These are phyloP conservation scores for Folsomia candida DNA, from an alignment of 2,888 invertebrate species.

Conservation along the genomic window DNA sequence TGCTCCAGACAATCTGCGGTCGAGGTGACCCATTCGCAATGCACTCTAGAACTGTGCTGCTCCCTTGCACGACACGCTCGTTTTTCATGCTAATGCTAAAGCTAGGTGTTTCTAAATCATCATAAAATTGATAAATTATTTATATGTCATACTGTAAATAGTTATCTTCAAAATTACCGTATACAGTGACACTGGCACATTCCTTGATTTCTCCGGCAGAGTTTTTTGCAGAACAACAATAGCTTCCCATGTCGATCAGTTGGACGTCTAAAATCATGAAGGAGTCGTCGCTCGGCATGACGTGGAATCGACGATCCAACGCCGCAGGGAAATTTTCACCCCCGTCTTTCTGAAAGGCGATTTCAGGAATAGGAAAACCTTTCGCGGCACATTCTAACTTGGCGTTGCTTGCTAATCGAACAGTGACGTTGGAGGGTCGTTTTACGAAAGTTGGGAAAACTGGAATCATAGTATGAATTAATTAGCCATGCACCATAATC, in stretches of 20 bases:
- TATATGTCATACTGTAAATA: background rate
- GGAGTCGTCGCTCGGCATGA: constrained; percentile 85
- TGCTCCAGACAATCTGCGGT: constrained; percentile 78
- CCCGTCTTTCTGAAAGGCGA: constrained; percentile 88
- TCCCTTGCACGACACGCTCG: constrained; percentile 76
- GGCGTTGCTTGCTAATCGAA: constrained; percentile 79
- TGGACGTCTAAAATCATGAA: constrained; percentile 92
- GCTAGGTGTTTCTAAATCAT: constrained; percentile 82
- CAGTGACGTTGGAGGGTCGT: constrained; percentile 78
- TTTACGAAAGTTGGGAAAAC: constrained; percentile 83
- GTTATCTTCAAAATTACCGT: constrained; percentile 56
- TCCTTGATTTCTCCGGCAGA: constrained; percentile 81
- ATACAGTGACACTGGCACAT: constrained; percentile 80
- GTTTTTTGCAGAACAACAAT: constrained; percentile 90
- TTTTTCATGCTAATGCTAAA: constrained; percentile 82
- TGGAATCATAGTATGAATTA: constrained; percentile 53
- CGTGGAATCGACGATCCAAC: constrained; percentile 67
- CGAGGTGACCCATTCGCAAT: constrained; percentile 80
- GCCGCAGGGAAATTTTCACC: constrained; percentile 93
- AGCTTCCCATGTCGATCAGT: constrained; percentile 82
- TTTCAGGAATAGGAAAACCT: constrained; percentile 84
- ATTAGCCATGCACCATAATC: background rate
- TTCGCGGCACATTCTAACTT: constrained; percentile 86
- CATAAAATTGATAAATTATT: constrained; percentile 35
- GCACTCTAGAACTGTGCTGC: constrained; percentile 83